Base-by-base conservation (phyloP, 2,888 invertebrate species). In the Archips crataeganus region DNA sequence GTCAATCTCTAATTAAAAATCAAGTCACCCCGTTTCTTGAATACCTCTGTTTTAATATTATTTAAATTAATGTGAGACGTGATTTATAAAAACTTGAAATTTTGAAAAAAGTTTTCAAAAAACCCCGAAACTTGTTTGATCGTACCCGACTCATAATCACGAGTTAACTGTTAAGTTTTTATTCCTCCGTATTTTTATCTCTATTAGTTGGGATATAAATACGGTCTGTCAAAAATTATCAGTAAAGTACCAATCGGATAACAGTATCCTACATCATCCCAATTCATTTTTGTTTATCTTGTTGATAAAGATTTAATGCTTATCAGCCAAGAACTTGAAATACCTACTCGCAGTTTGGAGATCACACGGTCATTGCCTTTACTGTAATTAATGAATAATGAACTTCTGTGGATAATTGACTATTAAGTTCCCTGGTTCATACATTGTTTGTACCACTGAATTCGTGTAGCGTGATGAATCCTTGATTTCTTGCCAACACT, bases 401-500 rank as follows among this genome's bases (percentile, higher is more conserved):
- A 57, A 61, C 51, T 67, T 15, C 66, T 45, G 47, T 64, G 3
- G 57, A 10, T 47, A 47, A 67, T 65, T 71, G 71, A 62, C 42
- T 67, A 49, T 11, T 32, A 67, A 62, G 34, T 59, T 39, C 39
- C 60, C 49, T 36, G 34, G 54, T 67, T 62, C 57, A 72, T 67
- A 57, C 67, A 54, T 13, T 63, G 45, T 47, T 13, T 63, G 45
- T 47, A 32, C 72, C 39, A 63, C 36, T 23, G 59, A 71, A 64
- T 64, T 57, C 57, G 11, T 36, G 42, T 49, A 49, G 8, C 42
- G 5, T 23, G 59, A 69, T 64, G 63, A 68, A 73, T 69, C 49
- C 68, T 73, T 73, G 73, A 73, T 68, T 60, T 59, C 63, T 57
- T 69, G 73, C 63, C 73, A 73, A 69, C 49, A 64, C 63, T 63